Evolutionary conservation across 1,140 invertebrate species (phyloP).

Genomic region (Drosophila oshimai): DNA sequence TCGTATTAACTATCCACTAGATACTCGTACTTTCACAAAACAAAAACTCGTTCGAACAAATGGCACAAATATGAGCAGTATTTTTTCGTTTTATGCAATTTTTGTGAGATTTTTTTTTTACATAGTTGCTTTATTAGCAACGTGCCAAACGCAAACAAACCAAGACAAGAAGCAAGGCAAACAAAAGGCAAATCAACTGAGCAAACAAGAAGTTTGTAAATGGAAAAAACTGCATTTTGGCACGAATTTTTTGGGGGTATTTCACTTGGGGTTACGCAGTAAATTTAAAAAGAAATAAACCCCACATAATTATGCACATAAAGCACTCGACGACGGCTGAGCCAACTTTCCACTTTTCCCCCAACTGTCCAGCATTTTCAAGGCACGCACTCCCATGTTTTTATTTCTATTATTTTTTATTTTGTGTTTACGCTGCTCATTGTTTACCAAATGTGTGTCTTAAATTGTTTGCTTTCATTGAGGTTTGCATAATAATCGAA

Average conservation of each 20-base stretch:
- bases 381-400: conserved; percentile 59
- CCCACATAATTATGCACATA: conserved; percentile 57
- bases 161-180: conserved; percentile 14
- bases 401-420: conserved; percentile 11
- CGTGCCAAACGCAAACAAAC: conserved; percentile 34
- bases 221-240: conserved; percentile 65
- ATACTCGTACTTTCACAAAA: conserved; percentile 50
- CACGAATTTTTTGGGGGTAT: conserved; percentile 38
- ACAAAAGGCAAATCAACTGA: conserved; percentile 39
- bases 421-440: conserved; percentile 8
- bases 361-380: conserved; percentile 38
- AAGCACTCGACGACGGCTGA: conserved; percentile 27
- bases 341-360: conserved; percentile 65
- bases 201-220: conserved; percentile 49
- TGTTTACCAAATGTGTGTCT: conserved; percentile 50
- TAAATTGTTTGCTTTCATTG: conserved; percentile 29
- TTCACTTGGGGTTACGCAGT: conserved; percentile 43
- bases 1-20: conserved; percentile 54
- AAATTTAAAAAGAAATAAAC: conserved; percentile 28
- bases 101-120: background rate
- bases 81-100: conserved; percentile 33
- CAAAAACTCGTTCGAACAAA: conserved; percentile 54
- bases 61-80: conserved; percentile 47
- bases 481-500: conserved; percentile 48
- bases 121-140: conserved; percentile 45